Percentiles rank a stretch among this genome's conserved stretches.
These are phyloP conservation scores for Indicator indicator DNA, from an alignment of 2,113 vertebrate genomes.

Conservation along the genomic window DNA sequence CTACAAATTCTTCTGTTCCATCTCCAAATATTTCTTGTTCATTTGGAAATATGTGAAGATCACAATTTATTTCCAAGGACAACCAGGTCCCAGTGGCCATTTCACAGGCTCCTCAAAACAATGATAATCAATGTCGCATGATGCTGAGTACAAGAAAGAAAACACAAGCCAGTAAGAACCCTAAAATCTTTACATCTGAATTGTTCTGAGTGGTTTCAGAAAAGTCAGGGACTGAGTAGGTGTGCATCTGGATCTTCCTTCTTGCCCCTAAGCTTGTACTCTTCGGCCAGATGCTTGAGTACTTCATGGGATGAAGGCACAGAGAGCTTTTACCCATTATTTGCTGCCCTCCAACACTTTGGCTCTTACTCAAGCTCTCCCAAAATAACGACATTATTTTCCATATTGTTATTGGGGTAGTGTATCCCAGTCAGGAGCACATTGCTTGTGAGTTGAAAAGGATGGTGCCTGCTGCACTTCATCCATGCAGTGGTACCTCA, in stretches of 20 bases:
- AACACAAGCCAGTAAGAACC: not conserved
- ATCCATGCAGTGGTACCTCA: not conserved
- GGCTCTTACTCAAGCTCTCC: not conserved
- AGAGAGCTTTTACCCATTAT: not conserved
- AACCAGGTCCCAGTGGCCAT: not conserved
- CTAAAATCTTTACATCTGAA: not conserved
- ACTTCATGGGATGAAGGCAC: not conserved
- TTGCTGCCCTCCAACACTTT: not conserved
- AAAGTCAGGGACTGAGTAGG: not conserved
- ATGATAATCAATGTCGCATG: not conserved
- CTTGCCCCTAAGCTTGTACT: not conserved
- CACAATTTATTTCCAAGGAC: slow-evolving; percentile 24
- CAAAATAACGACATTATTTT: not conserved
- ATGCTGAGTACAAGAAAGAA: not conserved
- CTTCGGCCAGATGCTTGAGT: not conserved
- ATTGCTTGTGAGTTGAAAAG: not conserved
- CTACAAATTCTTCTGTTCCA: not conserved
- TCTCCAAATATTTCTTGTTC: slow-evolving; percentile 30
- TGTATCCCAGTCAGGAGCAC: not conserved
- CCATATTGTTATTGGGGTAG: not conserved
- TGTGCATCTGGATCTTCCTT: not conserved
- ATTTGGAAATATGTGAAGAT: slow-evolving; percentile 20
- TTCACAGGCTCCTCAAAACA: slow-evolving; percentile 8
- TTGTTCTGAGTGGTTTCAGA: not conserved
- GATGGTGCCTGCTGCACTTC: not conserved